phyloP scores from a whole-genome alignment of 2,797 vertebrate species.

The Rhynchotus rufescens region DNA sequence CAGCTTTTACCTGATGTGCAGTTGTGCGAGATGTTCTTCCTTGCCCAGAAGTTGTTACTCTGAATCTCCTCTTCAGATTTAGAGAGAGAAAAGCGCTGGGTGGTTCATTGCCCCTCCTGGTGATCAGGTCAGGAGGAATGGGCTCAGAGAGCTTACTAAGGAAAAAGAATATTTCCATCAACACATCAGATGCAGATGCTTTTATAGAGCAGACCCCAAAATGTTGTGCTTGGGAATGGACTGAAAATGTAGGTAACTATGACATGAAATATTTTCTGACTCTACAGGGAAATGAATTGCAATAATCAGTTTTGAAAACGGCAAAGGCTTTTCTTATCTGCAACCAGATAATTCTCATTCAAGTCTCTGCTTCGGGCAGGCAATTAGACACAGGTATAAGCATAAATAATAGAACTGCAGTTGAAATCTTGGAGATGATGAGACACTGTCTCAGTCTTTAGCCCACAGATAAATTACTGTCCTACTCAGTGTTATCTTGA shows the following conservation, averaged over 20 bases:
- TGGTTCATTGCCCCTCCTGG: background rate
- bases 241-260: background rate
- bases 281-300: background rate
- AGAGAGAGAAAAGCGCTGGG: background rate
- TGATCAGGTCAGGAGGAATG: background rate
- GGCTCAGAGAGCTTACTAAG: background rate
- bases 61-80: background rate
- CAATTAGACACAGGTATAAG: background rate
- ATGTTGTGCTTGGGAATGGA: background rate
- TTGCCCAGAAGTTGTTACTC: background rate
- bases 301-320: background rate
- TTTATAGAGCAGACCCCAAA: background rate
- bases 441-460: background rate
- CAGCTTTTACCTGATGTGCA: background rate
- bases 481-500: background rate
- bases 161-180: background rate
- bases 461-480: background rate
- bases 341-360: rapidly evolving
- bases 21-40: background rate
- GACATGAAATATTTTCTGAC: background rate
- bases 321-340: background rate
- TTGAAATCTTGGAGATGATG: background rate
- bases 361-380: background rate
- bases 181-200: background rate
- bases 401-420: background rate